Conservation (phyloP, 2,888 invertebrate species). For the Euzetes globulus region DNA sequence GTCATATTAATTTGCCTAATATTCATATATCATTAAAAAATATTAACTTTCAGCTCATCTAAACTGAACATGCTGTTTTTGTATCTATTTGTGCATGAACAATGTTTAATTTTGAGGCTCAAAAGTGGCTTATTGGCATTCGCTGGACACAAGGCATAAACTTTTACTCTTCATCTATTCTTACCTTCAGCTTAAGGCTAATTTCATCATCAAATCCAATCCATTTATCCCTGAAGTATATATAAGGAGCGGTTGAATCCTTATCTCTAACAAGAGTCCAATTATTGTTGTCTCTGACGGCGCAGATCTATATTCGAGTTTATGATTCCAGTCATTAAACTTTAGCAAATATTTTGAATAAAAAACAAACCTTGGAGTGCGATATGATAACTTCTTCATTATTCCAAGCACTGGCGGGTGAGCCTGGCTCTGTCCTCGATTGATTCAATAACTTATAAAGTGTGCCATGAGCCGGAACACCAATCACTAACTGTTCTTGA, state of each 20-base stretch:
- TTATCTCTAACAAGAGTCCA: constrained; percentile 38
- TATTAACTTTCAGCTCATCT: too few relatives aligned
- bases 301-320: constrained; percentile 31
- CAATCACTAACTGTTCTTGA: constrained; percentile 36
- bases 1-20: too few relatives aligned
- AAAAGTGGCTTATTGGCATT: too few relatives aligned
- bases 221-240: constrained; percentile 35
- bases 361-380: constrained; percentile 33
- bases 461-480: constrained; percentile 37
- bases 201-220: constrained; percentile 40
- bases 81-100: too few relatives aligned
- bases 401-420: constrained; percentile 34
- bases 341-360: not conserved
- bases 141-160: too few relatives aligned
- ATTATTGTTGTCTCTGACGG: constrained; percentile 33
- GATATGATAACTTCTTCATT: constrained; percentile 33
- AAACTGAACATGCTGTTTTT: too few relatives aligned
- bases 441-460: constrained; percentile 31
- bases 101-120: too few relatives aligned
- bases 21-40: too few relatives aligned
- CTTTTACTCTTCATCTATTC: not conserved
- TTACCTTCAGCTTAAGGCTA: constrained; percentile 36
- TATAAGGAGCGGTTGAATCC: constrained; percentile 37
- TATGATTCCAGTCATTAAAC: not conserved
- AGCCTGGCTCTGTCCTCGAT: constrained; percentile 27